These are phyloP conservation scores for Shinisaurus crocodilurus DNA, from an alignment of 2,113 vertebrate species.

Conservation along the genomic window DNA sequence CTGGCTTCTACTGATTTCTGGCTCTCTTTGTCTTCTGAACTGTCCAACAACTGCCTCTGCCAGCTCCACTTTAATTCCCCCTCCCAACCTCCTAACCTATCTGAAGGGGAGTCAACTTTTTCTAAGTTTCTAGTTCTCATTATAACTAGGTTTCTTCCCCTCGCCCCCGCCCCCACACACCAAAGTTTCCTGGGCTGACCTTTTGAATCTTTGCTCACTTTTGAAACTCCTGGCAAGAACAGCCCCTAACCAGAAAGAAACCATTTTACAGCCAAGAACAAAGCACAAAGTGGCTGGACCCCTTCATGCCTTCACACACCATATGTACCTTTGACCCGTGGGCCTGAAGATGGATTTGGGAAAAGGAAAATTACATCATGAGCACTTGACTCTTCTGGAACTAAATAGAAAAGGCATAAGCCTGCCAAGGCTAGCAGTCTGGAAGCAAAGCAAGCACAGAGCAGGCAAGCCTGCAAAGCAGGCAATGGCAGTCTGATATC, in stretches of 20 bases:
- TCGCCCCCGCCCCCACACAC: no score
- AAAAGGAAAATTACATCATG: no score
- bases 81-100: not conserved
- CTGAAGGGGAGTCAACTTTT: not conserved
- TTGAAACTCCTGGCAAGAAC: not conserved
- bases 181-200: not conserved
- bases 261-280: not conserved
- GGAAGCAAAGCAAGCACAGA: not conserved
- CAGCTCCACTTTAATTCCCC: no score
- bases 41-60: not conserved
- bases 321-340: not conserved
- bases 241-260: not conserved
- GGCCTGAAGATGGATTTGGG: no score
- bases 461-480: not conserved
- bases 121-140: not conserved
- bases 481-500: not conserved
- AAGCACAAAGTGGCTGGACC: not conserved
- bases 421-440: not conserved
- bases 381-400: not conserved
- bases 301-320: not conserved
- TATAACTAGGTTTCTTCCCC: not conserved
- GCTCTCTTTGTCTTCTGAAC: not conserved
- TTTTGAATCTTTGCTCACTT: not conserved
- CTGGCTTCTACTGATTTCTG: not conserved
- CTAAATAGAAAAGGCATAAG: not conserved